Conservation (phyloP, 2,888 invertebrate species). For the Chrysolina oricalcia region DNA sequence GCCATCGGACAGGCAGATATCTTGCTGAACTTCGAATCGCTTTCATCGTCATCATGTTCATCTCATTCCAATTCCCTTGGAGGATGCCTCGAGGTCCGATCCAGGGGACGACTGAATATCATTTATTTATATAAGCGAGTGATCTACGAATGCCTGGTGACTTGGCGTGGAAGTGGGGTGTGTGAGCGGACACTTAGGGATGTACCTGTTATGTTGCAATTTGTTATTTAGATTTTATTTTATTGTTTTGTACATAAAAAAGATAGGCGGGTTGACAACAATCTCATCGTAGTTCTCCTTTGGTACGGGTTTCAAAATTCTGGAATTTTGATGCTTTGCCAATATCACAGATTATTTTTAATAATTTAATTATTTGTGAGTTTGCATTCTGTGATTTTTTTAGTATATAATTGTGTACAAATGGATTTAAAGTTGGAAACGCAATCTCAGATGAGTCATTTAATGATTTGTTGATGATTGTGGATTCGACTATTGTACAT, state of each 20-base stretch:
- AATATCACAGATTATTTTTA: slow-evolving; percentile 63
- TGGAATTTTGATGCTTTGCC: slow-evolving; percentile 50
- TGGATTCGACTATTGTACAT: slow-evolving; percentile 63
- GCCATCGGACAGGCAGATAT: slow-evolving; percentile 74
- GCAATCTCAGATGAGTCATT: slow-evolving; percentile 51
- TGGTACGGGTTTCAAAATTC: slow-evolving; percentile 40
- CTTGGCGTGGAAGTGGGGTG: slow-evolving; percentile 55
- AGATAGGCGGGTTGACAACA: slow-evolving; percentile 60
- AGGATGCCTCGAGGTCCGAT: slow-evolving; percentile 30
- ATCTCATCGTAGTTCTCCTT: slow-evolving; percentile 51
- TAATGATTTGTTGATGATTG: slow-evolving; percentile 53
- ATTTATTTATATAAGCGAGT: slow-evolving; percentile 52
- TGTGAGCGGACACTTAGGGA: slow-evolving; percentile 63
- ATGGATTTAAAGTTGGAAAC: slow-evolving; percentile 52
- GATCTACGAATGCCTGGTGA: slow-evolving; percentile 45
- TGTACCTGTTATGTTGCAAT: slow-evolving; percentile 72
- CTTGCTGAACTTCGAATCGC: slow-evolving; percentile 54
- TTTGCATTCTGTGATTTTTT: slow-evolving; percentile 71
- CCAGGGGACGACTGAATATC: slow-evolving; percentile 61
- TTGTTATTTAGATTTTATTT: slow-evolving; percentile 70
- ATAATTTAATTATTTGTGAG: slow-evolving; percentile 66
- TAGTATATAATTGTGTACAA: slow-evolving; percentile 65
- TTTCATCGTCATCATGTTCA: slow-evolving; percentile 58
- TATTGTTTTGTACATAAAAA: slow-evolving; percentile 66
- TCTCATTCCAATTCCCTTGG: slow-evolving; percentile 64